Base-by-base conservation (phyloP, 2,888 invertebrate species). In the Dasysyrphus tricinctus region DNA sequence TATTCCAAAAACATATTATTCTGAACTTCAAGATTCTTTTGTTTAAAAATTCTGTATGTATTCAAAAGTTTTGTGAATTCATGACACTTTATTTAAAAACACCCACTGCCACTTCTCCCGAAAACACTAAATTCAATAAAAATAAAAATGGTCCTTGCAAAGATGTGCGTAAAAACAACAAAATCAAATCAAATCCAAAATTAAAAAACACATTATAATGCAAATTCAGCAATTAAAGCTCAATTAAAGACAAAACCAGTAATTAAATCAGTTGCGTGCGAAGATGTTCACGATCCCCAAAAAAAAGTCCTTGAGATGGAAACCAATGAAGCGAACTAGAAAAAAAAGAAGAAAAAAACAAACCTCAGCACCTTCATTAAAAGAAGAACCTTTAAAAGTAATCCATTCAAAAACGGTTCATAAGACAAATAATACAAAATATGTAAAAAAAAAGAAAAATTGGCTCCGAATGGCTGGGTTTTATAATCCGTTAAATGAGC, bases 401-500 rank as follows among this genome's bases (percentile, higher is more conserved):
- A 34, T 11, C 14, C 73, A 77, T 63, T 73, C 61, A 67, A 44
- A 65, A 79, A 70, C 3, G 54, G 29, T 19, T 56, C 12, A 70
- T 32, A 32, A 73, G 16, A 34, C 61, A 67, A 70, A 77, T 59
- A 61, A 73, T 32, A 73, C 73, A 81, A 72, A 76, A 80, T 73
- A 67, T 73, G 54, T 54, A 3, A 54, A 42, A 29, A 72, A 72
- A 76, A 42, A 29, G 65, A 72, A 76, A 76, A 56, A 56, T 37
- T 63, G 57, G 70, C 37, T 81, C 44, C 56, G 16, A 57, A 69
- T 69, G 67, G 11, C 61, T 12, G 65, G 34, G 29, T 81, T 81
- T 81, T 77, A 77, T 85, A 77, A 81, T 77, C 77, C 81, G 77
- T 47, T 47, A 84, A 84, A 81, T 81, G 81, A 81, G 56, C 12